Base-by-base conservation (phyloP, 1,140 invertebrate genomes). In the Caenorhabditis latens region DNA sequence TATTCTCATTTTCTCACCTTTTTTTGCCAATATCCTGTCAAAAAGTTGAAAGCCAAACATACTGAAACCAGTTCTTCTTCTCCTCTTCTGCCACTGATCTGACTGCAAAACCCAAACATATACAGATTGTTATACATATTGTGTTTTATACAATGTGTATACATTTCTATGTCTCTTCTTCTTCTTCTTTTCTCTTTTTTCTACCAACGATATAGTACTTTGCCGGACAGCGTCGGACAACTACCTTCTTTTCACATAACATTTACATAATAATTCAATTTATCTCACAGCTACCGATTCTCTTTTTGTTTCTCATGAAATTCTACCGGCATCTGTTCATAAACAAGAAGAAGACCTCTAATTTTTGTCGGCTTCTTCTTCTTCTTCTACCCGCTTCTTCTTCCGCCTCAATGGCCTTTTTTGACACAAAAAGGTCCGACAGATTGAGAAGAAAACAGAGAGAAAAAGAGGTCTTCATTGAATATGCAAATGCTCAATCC, bases 251-350 rank as follows among this genome's bases (percentile, higher is more conserved):
- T 79, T 79, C 71, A 79, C 71, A 79, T 79, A 79, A 53, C 71
- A 79, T 79, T 79, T 79, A 79, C 71, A 79, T 79, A 79, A 79
- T 79, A 79, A 79, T 79, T 79, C 71, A 79, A 79, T 79, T 79
- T 50, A 14, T 42, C 71, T 46, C 16, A 46, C 42, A 79, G 43
- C 71, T 50, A 79, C 71, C 21, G 14, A 46, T 79, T 24, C 63
- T 50, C 11, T 40, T n/a, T 13, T 16, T 79, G 32, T 42, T 24
- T 50, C 46, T 13, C 71, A 14, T 46, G 46, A 50, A 32, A 79
- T 79, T 79, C 71, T 79, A 79, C 71, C 71, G 71, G 13, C 71
- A 79, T 79, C 71, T 71, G 67, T 71, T 46, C 40, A 43, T 79
- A 2, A 6, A 50, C n/a, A 21, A n/a, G 61, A 63, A 63, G 19